A percentile compares a stretch with the other conserved stretches of the same genome.
Conservation (phyloP, 2,113 vertebrate genomes). For the Tapirus terrestris region DNA sequence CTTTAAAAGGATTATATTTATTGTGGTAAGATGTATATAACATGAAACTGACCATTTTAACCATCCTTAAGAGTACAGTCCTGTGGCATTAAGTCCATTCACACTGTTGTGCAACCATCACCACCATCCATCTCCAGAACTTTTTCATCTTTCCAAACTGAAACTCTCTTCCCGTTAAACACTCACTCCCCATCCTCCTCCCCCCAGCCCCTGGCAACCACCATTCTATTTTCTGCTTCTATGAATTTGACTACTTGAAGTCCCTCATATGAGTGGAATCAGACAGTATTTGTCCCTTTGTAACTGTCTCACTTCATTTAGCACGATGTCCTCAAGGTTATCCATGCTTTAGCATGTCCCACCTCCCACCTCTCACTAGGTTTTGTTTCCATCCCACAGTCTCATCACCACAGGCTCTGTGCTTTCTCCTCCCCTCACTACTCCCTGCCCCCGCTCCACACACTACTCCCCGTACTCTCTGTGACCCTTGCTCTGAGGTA, state of each 20-base stretch:
- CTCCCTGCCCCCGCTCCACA: fast-evolving
- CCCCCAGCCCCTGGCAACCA: neutral
- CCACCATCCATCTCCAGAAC: neutral
- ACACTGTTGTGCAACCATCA: neutral
- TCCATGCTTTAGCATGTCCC: fast-evolving
- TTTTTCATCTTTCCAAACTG: neutral
- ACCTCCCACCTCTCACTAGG: fast-evolving
- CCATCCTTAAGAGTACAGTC: neutral
- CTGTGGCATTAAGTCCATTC: neutral
- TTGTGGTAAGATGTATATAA: neutral
- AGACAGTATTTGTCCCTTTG: neutral
- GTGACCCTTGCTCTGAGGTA: neutral
- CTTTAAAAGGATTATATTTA: neutral
- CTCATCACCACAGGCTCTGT: neutral
- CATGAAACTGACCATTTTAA: neutral
- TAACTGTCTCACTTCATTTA: neutral
- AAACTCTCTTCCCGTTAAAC: neutral
- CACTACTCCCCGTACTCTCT: fast-evolving
- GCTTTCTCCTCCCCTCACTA: neutral
- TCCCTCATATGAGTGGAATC: neutral
- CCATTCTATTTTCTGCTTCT: neutral
- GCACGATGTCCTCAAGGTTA: too few relatives aligned
- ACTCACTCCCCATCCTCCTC: fast-evolving
- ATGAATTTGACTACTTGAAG: fast-evolving
- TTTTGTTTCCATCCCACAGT: neutral